Evolutionary conservation across 2,113 vertebrate species (phyloP).

Genomic region (Varanus komodoensis): DNA sequence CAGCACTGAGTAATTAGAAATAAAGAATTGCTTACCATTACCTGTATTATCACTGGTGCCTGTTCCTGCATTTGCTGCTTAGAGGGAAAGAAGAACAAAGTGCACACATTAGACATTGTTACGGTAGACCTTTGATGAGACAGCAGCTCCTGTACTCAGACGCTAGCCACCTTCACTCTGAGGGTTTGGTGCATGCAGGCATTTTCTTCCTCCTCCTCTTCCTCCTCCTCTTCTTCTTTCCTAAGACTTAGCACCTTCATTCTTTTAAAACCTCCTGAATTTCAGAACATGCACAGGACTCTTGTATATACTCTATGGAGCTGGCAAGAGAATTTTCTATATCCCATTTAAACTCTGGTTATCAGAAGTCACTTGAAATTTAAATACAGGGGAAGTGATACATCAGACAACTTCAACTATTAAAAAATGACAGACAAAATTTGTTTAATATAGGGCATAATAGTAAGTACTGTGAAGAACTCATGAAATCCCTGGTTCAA

Average conservation of each 20-base stretch:
- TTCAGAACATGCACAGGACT: too few species aligned
- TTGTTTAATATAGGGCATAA: neutral
- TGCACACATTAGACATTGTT: too few species aligned
- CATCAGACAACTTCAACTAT: neutral
- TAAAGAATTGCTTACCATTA: conserved; percentile 58
- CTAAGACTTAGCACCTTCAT: neutral
- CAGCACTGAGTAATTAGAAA: neutral
- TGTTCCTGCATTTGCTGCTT: conserved; percentile 55
- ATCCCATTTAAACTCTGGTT: neutral
- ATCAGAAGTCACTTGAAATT: neutral
- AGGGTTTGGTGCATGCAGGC: neutral
- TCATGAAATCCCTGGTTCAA: neutral
- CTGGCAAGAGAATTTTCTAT: neutral
- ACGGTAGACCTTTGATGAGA: neutral
- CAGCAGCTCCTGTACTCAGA: neutral
- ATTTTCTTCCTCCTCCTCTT: too few species aligned
- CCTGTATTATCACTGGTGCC: neutral
- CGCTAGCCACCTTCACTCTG: neutral
- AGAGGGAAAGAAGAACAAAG: conserved; percentile 32
- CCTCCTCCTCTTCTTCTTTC: neutral
- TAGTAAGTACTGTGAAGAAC: neutral
- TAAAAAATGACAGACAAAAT: neutral
- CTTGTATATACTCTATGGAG: neutral
- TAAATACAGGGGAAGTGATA: neutral
- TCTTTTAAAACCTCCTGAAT: neutral